phyloP scores from a whole-genome alignment of 2,113 vertebrate genomes.

The Etheostoma cragini region DNA sequence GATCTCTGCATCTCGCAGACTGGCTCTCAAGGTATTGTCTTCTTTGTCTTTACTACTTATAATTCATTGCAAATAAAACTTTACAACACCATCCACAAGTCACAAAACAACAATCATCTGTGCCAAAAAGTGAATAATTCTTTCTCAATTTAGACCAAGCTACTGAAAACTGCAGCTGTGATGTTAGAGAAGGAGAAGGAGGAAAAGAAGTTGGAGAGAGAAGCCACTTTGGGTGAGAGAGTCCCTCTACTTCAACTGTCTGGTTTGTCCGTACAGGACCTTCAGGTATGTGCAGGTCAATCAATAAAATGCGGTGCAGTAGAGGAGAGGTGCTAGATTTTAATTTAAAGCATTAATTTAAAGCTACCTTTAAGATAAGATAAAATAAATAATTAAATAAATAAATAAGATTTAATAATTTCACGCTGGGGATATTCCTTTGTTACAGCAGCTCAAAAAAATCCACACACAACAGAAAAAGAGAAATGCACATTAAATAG shows the following conservation, averaged over 20 bases:
- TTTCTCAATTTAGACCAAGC: slow-evolving; percentile 66
- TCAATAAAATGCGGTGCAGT: slow-evolving; percentile 6
- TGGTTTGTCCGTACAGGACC: slow-evolving; percentile 77
- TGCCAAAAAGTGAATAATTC: neutral
- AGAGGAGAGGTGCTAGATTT: neutral
- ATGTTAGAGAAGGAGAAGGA: slow-evolving; percentile 74
- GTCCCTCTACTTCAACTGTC: slow-evolving; percentile 73
- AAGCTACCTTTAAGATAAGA: neutral
- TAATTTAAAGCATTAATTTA: neutral
- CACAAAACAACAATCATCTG: neutral
- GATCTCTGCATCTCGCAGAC: slow-evolving; percentile 76
- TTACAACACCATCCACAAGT: neutral
- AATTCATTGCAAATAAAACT: neutral
- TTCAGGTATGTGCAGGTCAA: slow-evolving; percentile 73
- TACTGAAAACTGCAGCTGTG: slow-evolving; percentile 73
- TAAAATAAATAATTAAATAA: no score
- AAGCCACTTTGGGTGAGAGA: slow-evolving; percentile 67
- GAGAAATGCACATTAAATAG: no score
- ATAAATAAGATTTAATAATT: no score
- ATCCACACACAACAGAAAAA: no score
- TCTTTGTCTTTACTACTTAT: neutral
- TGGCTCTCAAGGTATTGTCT: slow-evolving; percentile 75
- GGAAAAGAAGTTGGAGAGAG: slow-evolving; percentile 69
- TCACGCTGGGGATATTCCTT: no score
- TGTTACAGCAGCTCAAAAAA: no score